These are phyloP conservation scores for Tiliqua scincoides DNA, from an alignment of 2,113 vertebrate species.

Conservation along the genomic window DNA sequence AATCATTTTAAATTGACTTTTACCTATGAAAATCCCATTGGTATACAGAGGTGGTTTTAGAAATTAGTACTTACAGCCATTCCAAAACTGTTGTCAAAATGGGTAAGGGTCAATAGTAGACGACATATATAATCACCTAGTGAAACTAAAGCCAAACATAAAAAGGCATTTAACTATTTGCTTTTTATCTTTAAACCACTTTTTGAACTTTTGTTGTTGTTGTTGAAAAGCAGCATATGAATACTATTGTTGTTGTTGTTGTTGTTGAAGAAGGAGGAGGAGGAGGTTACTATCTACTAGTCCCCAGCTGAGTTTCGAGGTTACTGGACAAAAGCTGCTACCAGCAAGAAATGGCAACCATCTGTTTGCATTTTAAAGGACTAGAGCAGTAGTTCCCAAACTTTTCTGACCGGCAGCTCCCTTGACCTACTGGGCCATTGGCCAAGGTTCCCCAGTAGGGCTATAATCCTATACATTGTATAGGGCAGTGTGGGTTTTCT, in stretches of 20 bases:
- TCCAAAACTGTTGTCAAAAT: not conserved
- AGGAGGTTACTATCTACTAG: no score
- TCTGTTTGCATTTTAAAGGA: not conserved
- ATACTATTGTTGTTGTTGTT: no score
- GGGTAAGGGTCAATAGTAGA: not conserved
- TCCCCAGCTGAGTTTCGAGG: not conserved
- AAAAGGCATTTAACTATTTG: not conserved
- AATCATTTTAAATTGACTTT: conserved; percentile 34
- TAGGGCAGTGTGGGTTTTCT: no score
- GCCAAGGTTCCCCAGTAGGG: no score
- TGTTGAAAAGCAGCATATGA: no score
- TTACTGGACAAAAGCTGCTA: not conserved
- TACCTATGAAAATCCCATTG: conserved; percentile 29
- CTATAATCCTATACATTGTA: no score
- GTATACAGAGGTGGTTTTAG: not conserved
- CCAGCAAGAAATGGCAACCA: not conserved
- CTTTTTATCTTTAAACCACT: no score
- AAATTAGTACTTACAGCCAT: not conserved
- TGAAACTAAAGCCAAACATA: not conserved
- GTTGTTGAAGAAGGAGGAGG: no score
- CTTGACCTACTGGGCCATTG: no score
- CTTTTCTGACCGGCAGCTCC: no score
- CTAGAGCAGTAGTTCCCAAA: no score
- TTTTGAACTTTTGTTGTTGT: no score
- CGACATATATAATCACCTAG: not conserved